A percentile compares a stretch with the other conserved stretches of the same genome.
phyloP scores from a whole-genome alignment of 2,888 invertebrate genomes.

The Adelognathus sp. region DNA sequence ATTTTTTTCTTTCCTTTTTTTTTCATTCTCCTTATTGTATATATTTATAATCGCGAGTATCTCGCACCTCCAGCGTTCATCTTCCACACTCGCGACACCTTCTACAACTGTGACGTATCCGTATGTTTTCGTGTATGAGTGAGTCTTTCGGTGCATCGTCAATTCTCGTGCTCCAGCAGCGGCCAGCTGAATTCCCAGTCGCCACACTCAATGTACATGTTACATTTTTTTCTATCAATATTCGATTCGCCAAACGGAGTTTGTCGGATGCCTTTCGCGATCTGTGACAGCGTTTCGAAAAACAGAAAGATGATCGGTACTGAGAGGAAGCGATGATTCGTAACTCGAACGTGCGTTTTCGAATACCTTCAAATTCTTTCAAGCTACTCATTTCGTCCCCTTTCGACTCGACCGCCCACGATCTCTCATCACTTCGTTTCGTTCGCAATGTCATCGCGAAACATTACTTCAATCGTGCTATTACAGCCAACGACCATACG shows the following conservation, averaged over 20 bases:
- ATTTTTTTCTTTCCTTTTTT: conserved; percentile 31
- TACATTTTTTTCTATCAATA: conserved; percentile 34
- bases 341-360: neutral
- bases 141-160: conserved; percentile 58
- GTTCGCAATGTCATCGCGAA: neutral
- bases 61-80: conserved; percentile 29
- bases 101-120: conserved; percentile 4
- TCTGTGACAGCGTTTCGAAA: neutral
- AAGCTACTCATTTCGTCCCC: neutral
- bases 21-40: conserved; percentile 45
- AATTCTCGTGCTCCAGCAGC: conserved; percentile 71
- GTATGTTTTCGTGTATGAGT: neutral
- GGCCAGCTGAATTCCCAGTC: conserved; percentile 8
- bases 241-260: conserved; percentile 22
- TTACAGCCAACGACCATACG: conserved; percentile 39
- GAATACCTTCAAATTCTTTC: neutral
- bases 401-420: neutral
- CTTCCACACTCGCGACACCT: neutral
- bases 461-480: conserved; percentile 9
- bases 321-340: neutral
- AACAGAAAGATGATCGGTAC: conserved; percentile 10
- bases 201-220: conserved; percentile 44
- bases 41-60: conserved; percentile 58
- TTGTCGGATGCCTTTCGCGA: neutral
- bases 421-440: neutral